Evolutionary conservation across 2,888 invertebrate genomes (phyloP).

Genomic region (Lasioglossum figueresi): DNA sequence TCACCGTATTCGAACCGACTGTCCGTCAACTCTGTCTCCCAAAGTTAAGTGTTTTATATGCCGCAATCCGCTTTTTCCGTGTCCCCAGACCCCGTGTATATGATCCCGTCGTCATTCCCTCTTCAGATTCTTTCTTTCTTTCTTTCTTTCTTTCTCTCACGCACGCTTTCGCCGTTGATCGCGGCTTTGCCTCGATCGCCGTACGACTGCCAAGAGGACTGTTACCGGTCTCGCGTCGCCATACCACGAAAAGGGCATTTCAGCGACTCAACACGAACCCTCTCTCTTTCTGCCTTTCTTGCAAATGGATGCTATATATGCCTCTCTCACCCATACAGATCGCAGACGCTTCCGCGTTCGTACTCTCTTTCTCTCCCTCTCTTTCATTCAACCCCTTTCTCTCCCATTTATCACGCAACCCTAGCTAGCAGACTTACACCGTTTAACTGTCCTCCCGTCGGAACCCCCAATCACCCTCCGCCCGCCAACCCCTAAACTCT

Average conservation of each 20-base stretch:
- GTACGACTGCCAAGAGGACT: conserved; percentile 61
- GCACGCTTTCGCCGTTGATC: conserved; percentile 63
- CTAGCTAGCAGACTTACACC: conserved; percentile 45
- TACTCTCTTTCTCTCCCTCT: conserved; percentile 36
- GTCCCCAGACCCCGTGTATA: conserved; percentile 41
- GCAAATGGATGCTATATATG: conserved; percentile 35
- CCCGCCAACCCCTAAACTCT: neutral
- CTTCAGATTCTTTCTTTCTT: conserved; percentile 68
- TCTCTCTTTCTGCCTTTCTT: conserved; percentile 58
- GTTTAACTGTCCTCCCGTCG: conserved; percentile 21
- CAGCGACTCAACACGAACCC: conserved; percentile 59
- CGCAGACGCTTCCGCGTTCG: conserved; percentile 27
- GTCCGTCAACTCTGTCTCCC: conserved; percentile 69
- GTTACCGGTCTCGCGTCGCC: conserved; percentile 58
- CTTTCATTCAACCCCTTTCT: conserved; percentile 50
- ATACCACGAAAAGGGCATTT: conserved; percentile 59
- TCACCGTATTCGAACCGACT: conserved; percentile 71
- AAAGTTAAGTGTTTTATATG: conserved; percentile 62
- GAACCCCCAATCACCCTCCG: neutral
- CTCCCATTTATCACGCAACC: conserved; percentile 34
- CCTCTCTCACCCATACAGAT: conserved; percentile 22
- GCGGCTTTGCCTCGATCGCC: conserved; percentile 60
- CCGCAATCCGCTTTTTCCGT: conserved; percentile 59
- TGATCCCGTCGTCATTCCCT: conserved; percentile 55
- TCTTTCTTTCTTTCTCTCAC: conserved; percentile 62